phyloP scores from a whole-genome alignment of 2,113 vertebrate species.

The Misgurnus anguillicaudatus region DNA sequence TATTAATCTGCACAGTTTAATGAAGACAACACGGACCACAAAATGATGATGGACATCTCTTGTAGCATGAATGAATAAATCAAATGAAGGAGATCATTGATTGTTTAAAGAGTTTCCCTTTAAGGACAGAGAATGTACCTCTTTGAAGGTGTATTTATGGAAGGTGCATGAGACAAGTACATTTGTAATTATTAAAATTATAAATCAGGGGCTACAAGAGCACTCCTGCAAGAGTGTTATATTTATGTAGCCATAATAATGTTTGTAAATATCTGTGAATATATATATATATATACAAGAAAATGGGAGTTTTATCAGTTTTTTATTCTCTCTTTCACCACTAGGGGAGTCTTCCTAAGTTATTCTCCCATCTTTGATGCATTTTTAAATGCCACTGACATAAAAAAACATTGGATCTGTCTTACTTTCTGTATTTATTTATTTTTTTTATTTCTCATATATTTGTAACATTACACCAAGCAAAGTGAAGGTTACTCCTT shows the following conservation, averaged over 20 bases:
- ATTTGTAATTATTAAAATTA: not conserved
- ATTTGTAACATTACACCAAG: conserved; percentile 21
- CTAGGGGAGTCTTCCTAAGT: conserved; percentile 6
- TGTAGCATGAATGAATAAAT: not conserved
- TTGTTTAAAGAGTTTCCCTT: conserved; percentile 19
- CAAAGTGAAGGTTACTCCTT: conserved; percentile 44
- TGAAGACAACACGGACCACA: not conserved
- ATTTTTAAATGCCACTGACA: conserved; percentile 40
- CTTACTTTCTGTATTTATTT: not conserved
- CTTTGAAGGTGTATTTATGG: conserved; percentile 34
- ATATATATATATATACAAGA: not conserved
- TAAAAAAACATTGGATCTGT: not conserved
- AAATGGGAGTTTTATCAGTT: not conserved
- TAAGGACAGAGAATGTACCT: conserved; percentile 31
- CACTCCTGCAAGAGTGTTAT: conserved; percentile 25
- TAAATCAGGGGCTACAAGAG: not conserved
- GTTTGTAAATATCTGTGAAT: conserved; percentile 47
- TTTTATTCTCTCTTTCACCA: conserved; percentile 32
- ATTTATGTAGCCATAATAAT: conserved; percentile 42
- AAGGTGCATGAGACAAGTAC: conserved; percentile 38
- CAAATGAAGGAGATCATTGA: conserved; percentile 11
- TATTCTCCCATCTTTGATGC: not conserved
- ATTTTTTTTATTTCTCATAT: conserved; percentile 5
- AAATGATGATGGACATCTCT: not conserved
- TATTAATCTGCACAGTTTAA: not conserved